phyloP scores from a whole-genome alignment of 2,797 vertebrate genomes.

The Enteromius radiatus region DNA sequence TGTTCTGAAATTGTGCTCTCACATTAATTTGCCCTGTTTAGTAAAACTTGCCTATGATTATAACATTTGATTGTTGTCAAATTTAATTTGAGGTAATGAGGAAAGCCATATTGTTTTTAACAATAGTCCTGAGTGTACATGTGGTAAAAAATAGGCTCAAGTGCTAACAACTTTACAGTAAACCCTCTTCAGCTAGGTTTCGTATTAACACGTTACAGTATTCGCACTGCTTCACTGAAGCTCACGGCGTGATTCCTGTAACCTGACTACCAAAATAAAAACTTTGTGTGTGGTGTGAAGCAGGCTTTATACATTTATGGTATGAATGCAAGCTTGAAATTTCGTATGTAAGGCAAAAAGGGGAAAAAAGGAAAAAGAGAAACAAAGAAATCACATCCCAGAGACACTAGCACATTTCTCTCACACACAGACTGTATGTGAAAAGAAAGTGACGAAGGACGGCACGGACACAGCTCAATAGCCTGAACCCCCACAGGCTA shows the following conservation, averaged over 20 bases:
- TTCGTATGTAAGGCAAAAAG: background rate
- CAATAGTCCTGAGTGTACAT: background rate
- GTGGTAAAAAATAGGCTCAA: slow-evolving; percentile 5
- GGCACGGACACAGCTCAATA: slow-evolving; percentile 29
- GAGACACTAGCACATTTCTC: slow-evolving; percentile 7
- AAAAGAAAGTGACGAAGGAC: slow-evolving; percentile 45
- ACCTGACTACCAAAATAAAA: background rate
- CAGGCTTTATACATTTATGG: background rate
- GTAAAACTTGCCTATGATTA: background rate
- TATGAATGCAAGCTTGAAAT: background rate
- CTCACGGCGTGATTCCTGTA: background rate
- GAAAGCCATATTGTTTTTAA: background rate
- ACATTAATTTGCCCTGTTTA: background rate
- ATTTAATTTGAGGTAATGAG: background rate
- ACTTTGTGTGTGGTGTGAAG: background rate
- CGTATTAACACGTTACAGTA: background rate
- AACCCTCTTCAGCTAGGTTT: slow-evolving; percentile 9
- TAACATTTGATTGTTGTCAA: background rate
- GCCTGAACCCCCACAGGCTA: slow-evolving; percentile 51
- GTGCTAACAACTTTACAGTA: background rate
- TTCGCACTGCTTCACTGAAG: background rate
- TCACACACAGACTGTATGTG: background rate
- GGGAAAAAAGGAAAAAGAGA: too few relatives aligned
- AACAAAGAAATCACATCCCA: background rate
- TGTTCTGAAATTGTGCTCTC: background rate